Conservation (phyloP, 2,797 vertebrate genomes). For the Chelidonichthys spinosus region DNA sequence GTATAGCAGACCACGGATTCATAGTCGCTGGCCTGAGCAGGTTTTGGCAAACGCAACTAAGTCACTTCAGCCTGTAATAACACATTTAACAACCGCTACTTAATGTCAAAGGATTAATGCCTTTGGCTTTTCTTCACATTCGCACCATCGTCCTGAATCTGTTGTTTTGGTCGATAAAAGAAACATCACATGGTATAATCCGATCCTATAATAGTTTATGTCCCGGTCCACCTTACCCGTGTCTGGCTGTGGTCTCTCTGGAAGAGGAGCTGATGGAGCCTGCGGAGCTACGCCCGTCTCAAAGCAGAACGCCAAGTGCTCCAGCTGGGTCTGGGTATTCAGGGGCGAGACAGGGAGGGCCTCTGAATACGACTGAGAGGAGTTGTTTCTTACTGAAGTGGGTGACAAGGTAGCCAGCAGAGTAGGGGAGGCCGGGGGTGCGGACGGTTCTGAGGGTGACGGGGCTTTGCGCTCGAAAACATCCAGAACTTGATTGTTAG, state of each 20-base stretch:
- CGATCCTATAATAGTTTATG: neutral
- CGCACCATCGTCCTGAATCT: neutral
- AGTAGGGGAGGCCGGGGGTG: conserved; percentile 71
- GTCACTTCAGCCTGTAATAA: conserved; percentile 43
- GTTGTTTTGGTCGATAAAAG: neutral
- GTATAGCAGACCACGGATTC: conserved; percentile 48
- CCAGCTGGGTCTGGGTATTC: conserved; percentile 46
- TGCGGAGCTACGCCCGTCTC: conserved; percentile 46
- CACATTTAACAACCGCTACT: conserved; percentile 20
- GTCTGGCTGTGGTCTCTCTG: conserved; percentile 62
- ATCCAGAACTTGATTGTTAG: conserved; percentile 40
- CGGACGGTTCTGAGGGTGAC: conserved; percentile 62
- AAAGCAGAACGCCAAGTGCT: conserved; percentile 51
- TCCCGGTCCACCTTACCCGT: conserved; percentile 68
- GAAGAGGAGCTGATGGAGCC: conserved; percentile 55
- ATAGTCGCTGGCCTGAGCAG: conserved; percentile 34
- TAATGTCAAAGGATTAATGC: conserved; percentile 34
- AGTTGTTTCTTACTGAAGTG: conserved; percentile 22
- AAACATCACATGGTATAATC: neutral
- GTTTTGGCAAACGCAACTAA: conserved; percentile 46
- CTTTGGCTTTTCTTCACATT: conserved; percentile 12
- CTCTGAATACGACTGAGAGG: conserved; percentile 40
- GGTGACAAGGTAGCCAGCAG: conserved; percentile 58
- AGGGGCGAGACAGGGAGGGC: conserved; percentile 34
- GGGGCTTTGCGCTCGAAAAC: conserved; percentile 38